Evolutionary conservation across 2,797 vertebrate genomes (phyloP), one percentile per base, ranked within the genome.

Genomic region (Iguana delicatissima): DNA sequence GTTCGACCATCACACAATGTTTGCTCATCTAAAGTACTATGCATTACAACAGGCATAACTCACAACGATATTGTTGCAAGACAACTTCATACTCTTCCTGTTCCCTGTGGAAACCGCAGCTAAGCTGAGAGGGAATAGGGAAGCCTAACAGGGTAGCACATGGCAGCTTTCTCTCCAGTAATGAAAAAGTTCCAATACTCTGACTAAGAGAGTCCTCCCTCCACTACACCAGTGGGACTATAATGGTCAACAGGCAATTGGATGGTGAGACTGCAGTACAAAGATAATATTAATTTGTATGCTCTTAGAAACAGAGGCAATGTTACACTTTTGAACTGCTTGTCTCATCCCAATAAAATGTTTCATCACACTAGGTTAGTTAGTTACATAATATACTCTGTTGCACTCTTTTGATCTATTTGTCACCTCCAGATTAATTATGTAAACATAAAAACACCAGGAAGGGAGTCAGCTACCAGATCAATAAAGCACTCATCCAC

Each of bases 351-450:
- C 6, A 57, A n/a, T 6, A 16, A 93, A 62, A 62, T 64, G 62
- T 85, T 94, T 91, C 14, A 93, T 85, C 86, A 32, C 20, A 57
- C 80, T 74, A 84, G 72, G 52, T 42, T 84, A 0, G 0, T 50
- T 57, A 72, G 52, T 96, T 94, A 94, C 22, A 55, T 95, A 96
- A 95, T 0, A 77, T 35, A 90, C 88, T 91, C 80, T 57, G 87
- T 46, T 35, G 18, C 59, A 77, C 3, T 14, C 26, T 52, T 42
- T 82, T 0, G 2, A 74, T 92, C 86, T 87, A 62, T 87, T 84
- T 92, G 67, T 93, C 87, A 94, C 89, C 35, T 91, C 88, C 85
- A 92, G 55, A 32, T 80, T 91, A 89, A 86, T 93, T 90, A 89
- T 35, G 72, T 73, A 94, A 95, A 94, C 89, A 94, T 90, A 80